phyloP scores from a whole-genome alignment of 2,888 invertebrate genomes.

The Chloroclystis v-ata region DNA sequence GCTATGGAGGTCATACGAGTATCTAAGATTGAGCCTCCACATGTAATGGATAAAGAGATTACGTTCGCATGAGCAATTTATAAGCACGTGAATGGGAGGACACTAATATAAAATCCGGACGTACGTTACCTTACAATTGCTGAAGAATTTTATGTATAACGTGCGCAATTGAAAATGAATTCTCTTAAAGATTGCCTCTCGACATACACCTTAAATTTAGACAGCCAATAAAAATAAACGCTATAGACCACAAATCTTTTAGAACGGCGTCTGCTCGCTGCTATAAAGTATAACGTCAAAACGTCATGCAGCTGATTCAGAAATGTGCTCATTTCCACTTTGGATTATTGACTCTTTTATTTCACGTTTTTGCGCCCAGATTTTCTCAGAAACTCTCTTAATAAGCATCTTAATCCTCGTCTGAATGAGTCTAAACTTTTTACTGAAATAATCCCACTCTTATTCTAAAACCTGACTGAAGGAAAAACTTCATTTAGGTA shows the following conservation, averaged over 20 bases:
- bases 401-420: slow-evolving; percentile 15
- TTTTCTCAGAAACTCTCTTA: slow-evolving; percentile 27
- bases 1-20: slow-evolving; percentile 19
- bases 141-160: slow-evolving; percentile 16
- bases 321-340: slow-evolving; percentile 24
- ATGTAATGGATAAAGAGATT: slow-evolving; percentile 19
- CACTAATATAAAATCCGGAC: slow-evolving; percentile 14
- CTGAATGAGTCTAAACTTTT: neutral
- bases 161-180: neutral
- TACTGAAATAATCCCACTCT: neutral
- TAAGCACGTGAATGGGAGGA: slow-evolving; percentile 5
- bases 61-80: slow-evolving; percentile 18
- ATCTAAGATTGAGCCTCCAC: slow-evolving; percentile 19
- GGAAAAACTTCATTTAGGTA: neutral
- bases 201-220: too few relatives aligned
- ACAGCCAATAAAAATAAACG: slow-evolving; percentile 1
- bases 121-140: slow-evolving; percentile 7
- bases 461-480: neutral
- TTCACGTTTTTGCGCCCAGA: slow-evolving; percentile 32
- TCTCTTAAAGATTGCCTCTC: too few relatives aligned
- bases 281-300: too few relatives aligned
- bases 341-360: slow-evolving; percentile 32
- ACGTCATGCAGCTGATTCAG: slow-evolving; percentile 31
- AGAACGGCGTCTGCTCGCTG: too few relatives aligned
- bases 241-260: neutral